These are phyloP conservation scores for Danio aesculapii DNA, from an alignment of 2,797 vertebrate genomes.

Conservation along the genomic window DNA sequence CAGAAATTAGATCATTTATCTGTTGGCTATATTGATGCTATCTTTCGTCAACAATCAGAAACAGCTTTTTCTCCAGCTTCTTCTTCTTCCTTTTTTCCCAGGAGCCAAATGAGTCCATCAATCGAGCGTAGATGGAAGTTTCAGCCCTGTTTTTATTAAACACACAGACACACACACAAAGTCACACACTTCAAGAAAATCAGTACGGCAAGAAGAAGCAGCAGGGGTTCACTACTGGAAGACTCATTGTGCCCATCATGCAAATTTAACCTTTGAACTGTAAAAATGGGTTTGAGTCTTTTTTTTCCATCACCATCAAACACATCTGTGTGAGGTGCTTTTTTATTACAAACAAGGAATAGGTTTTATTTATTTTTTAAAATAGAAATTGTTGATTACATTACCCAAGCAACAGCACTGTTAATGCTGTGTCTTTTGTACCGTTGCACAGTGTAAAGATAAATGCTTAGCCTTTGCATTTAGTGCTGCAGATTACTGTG, in stretches of 20 bases:
- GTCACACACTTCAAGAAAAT: background rate
- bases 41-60: conserved; percentile 15
- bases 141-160: background rate
- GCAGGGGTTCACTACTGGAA: background rate
- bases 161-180: background rate
- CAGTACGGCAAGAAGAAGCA: background rate
- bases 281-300: conserved; percentile 25
- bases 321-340: background rate
- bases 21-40: conserved; percentile 15
- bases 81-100: background rate
- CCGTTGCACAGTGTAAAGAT: background rate
- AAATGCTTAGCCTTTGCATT: background rate
- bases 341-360: background rate
- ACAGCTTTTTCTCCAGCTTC: conserved; percentile 10
- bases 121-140: conserved; percentile 18
- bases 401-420: background rate
- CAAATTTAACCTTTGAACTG: conserved; percentile 34
- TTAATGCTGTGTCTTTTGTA: background rate
- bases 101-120: conserved; percentile 50
- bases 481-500: background rate
- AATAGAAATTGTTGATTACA: conserved; percentile 2
- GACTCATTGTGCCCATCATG: conserved; percentile 13
- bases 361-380: background rate
- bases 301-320: conserved; percentile 15
- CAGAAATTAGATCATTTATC: background rate